Evolutionary conservation across 2,797 vertebrate genomes (phyloP).

Genomic region (Clamator glandarius): DNA sequence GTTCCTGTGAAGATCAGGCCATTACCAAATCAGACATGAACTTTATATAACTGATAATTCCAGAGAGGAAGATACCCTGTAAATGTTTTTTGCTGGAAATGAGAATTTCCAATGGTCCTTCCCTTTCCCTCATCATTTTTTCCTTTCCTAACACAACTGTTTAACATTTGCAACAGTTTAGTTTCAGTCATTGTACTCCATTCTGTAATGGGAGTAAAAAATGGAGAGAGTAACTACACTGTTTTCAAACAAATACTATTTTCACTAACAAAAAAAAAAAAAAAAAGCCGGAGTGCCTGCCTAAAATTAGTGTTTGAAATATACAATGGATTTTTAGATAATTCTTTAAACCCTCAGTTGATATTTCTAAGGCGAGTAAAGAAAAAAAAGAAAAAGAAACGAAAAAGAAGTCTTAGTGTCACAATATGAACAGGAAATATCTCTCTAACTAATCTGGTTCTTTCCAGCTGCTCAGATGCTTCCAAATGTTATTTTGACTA

Average conservation of each 20-base stretch:
- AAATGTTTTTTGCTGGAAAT: conserved; percentile 53
- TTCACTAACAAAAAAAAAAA: neutral
- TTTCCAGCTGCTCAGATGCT: conserved; percentile 29
- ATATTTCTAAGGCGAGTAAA: neutral
- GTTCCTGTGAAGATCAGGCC: conserved; percentile 32
- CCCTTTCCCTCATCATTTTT: neutral
- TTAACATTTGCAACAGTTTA: conserved; percentile 19
- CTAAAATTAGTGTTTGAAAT: neutral
- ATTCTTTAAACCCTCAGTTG: neutral
- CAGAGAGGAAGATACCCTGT: conserved; percentile 54
- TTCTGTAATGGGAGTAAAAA: neutral
- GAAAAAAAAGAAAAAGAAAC: too few species aligned
- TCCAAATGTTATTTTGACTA: conserved; percentile 43
- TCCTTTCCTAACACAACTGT: conserved; percentile 2
- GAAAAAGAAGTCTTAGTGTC: neutral
- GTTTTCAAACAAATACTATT: neutral
- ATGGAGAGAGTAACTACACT: neutral
- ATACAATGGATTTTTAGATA: neutral
- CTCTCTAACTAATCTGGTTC: conserved; percentile 25
- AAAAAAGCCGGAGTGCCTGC: neutral
- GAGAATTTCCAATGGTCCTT: neutral
- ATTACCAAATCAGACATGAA: conserved; percentile 58
- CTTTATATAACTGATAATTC: conserved; percentile 59
- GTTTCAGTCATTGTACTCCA: conserved; percentile 22
- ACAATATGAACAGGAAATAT: neutral